These are phyloP conservation scores for Fundulus diaphanus DNA, from an alignment of 2,797 vertebrate species.

Conservation along the genomic window DNA sequence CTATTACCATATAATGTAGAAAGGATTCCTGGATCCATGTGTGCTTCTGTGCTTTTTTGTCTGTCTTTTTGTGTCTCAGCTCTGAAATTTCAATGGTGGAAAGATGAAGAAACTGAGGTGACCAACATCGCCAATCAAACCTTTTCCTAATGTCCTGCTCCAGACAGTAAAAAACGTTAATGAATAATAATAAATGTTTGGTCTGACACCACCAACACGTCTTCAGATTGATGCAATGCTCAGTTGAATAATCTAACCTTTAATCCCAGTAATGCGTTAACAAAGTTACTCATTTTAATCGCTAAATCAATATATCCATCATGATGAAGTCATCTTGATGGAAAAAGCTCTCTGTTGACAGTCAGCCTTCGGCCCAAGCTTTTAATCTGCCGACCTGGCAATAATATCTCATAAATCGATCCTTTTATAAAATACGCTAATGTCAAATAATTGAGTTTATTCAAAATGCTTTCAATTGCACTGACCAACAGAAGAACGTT, in stretches of 20 bases:
- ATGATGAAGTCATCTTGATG: neutral
- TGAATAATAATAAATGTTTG: too few species aligned
- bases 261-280: neutral
- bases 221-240: neutral
- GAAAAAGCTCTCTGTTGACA: neutral
- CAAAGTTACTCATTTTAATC: neutral
- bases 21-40: too few species aligned
- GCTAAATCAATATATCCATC: neutral
- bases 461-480: neutral
- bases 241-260: neutral
- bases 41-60: too few species aligned
- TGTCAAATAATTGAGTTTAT: neutral
- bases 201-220: too few species aligned
- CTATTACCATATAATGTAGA: too few species aligned
- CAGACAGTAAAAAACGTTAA: too few species aligned
- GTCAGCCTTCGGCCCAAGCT: neutral
- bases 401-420: too few species aligned
- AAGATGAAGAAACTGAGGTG: too few species aligned
- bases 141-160: too few species aligned
- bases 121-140: too few species aligned
- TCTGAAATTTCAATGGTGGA: too few species aligned
- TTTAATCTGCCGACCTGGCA: neutral
- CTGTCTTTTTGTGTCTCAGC: too few species aligned
- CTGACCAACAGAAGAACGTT: neutral
- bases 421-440: neutral